phyloP scores from a whole-genome alignment of 2,797 vertebrate genomes.

The Melanogrammus aeglefinus region DNA sequence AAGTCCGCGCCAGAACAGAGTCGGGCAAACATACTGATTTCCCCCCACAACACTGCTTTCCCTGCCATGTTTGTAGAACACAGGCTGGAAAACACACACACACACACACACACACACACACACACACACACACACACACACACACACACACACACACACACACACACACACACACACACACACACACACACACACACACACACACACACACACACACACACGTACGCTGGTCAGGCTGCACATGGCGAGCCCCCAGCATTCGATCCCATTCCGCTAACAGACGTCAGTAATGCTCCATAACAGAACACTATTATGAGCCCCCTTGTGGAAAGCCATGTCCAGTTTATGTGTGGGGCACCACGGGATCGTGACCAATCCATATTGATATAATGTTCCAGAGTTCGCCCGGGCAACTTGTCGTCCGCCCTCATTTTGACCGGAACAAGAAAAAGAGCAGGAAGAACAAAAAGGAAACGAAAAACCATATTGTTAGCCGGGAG shows the following conservation, averaged over 20 bases:
- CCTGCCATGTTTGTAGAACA: conserved; percentile 58
- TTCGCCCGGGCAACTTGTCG: background rate
- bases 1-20: conserved; percentile 49
- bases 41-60: conserved; percentile 49
- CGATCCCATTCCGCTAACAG: conserved; percentile 27
- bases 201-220: too few relatives aligned
- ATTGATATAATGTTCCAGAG: background rate
- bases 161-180: too few relatives aligned
- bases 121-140: too few relatives aligned
- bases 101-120: background rate
- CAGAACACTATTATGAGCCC: conserved; percentile 40
- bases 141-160: background rate
- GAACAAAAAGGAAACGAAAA: conserved; percentile 27
- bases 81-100: conserved; percentile 58
- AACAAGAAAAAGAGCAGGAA: conserved; percentile 24
- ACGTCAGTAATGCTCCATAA: conserved; percentile 45
- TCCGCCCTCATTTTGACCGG: conserved; percentile 1
- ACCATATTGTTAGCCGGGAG: conserved; percentile 54
- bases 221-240: conserved; percentile 53
- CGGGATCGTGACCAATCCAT: too few relatives aligned
- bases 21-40: conserved; percentile 67
- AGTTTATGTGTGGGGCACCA: background rate
- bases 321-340: conserved; percentile 30
- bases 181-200: conserved; percentile 10
- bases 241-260: conserved; percentile 55